Conservation (phyloP, 2,888 invertebrate genomes). For the Melanchra persicariae region DNA sequence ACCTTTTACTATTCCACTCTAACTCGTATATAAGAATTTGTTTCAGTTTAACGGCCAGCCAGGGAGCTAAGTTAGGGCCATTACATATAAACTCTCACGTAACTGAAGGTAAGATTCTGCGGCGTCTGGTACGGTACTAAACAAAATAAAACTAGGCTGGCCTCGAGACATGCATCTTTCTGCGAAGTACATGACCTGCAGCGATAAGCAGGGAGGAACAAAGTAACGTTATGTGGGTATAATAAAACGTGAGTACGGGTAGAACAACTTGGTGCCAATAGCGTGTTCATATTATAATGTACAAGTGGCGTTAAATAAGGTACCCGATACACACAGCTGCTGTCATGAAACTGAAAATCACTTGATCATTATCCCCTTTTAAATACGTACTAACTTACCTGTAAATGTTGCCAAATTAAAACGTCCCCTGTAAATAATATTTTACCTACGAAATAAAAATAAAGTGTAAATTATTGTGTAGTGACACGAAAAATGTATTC, state of each 20-base stretch:
- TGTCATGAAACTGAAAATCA: neutral
- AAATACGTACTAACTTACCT: neutral
- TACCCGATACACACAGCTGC: neutral
- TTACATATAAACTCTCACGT: slow-evolving; percentile 40
- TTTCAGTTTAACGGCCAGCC: slow-evolving; percentile 43
- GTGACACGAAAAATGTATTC: slow-evolving; percentile 35
- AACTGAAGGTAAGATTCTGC: slow-evolving; percentile 30
- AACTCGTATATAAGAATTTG: slow-evolving; percentile 54
- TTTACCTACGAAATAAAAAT: neutral
- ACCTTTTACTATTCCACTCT: slow-evolving; percentile 51
- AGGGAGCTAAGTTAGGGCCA: slow-evolving; percentile 43
- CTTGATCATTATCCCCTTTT: neutral
- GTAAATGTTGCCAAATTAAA: slow-evolving; percentile 15
- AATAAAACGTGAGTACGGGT: neutral
- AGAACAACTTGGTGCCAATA: neutral
- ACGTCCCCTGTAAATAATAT: neutral
- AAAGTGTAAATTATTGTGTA: slow-evolving; percentile 29
- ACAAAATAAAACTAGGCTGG: slow-evolving; percentile 30
- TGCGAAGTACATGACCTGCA: slow-evolving; percentile 18
- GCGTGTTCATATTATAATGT: neutral
- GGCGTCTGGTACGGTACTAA: slow-evolving; percentile 4
- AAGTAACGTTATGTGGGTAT: neutral
- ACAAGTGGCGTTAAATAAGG: neutral
- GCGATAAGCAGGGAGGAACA: neutral
- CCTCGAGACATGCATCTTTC: slow-evolving; percentile 15